Evolutionary conservation across 2,797 vertebrate genomes (phyloP).

Genomic region (Zalophus californianus): DNA sequence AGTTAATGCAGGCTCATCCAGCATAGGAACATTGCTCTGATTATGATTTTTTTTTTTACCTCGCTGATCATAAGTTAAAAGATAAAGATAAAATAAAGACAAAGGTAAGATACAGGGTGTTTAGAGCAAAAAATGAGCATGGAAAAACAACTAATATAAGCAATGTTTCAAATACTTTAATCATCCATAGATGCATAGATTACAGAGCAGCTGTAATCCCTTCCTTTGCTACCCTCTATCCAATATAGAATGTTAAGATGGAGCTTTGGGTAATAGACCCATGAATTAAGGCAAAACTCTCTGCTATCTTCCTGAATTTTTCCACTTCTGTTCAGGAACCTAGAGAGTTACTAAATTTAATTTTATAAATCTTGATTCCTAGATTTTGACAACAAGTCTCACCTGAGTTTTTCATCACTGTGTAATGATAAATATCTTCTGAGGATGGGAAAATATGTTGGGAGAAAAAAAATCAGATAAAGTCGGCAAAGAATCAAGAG

Average conservation of each 20-base stretch:
- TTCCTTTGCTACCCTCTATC: background rate
- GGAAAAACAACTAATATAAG: background rate
- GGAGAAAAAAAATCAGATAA: background rate
- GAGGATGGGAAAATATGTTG: slow-evolving; percentile 10
- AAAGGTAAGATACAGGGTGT: background rate
- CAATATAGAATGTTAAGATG: background rate
- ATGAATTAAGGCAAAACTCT: background rate
- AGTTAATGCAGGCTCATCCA: background rate
- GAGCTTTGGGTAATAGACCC: background rate
- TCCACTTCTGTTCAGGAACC: background rate
- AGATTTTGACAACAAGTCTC: background rate
- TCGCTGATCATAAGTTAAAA: background rate
- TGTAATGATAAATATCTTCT: background rate
- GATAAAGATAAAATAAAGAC: background rate
- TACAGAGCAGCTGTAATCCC: background rate
- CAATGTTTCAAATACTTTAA: background rate
- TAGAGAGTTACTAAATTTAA: background rate
- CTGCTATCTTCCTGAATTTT: background rate
- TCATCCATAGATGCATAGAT: background rate
- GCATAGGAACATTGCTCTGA: background rate
- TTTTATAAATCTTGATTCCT: slow-evolving; percentile 35
- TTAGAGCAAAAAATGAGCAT: background rate
- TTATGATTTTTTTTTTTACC: background rate
- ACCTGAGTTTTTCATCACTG: background rate
- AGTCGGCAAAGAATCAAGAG: background rate